Percentiles rank a stretch among this genome's conserved stretches.
Conservation (phyloP, 2,113 vertebrate genomes). For the Lampris megalopsis region DNA sequence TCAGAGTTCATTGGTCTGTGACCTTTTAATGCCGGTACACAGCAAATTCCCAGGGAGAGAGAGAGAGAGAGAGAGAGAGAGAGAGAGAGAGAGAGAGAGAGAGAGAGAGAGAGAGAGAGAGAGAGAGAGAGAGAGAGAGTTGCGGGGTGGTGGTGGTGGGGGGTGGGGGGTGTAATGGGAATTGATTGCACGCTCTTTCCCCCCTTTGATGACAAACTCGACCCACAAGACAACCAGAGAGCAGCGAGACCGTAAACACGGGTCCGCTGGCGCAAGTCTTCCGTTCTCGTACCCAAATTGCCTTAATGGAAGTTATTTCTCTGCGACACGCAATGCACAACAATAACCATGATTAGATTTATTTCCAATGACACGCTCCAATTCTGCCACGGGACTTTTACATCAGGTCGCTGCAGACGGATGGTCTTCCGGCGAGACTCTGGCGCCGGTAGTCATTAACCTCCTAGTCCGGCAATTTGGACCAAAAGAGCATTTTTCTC, state of each 20-base stretch:
- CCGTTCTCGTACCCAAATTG: not conserved
- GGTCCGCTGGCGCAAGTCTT: constrained; percentile 23
- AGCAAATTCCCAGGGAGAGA: constrained; percentile 25
- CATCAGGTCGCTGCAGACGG: constrained; percentile 33
- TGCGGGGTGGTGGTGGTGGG: not conserved
- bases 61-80: constrained; percentile 6
- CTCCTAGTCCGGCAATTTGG: constrained; percentile 76
- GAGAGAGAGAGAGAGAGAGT: constrained; percentile 13
- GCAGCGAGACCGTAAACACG: constrained; percentile 3
- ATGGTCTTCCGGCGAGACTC: constrained; percentile 34
- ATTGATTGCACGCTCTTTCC: constrained; percentile 49
- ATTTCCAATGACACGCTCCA: constrained; percentile 41
- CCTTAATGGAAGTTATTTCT: constrained; percentile 21
- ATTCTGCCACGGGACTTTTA: constrained; percentile 22
- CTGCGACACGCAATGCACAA: constrained; percentile 3
- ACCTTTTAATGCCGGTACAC: constrained; percentile 70
- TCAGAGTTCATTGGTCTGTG: constrained; percentile 61
- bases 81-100: constrained; percentile 16
- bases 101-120: constrained; percentile 32
- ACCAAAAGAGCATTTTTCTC: constrained; percentile 58
- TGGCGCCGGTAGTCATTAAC: constrained; percentile 71
- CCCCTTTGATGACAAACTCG: constrained; percentile 46
- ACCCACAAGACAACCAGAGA: constrained; percentile 18
- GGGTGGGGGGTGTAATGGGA: constrained; percentile 30
- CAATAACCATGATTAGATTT: constrained; percentile 43